Base-by-base conservation (phyloP, 2,797 vertebrate species). In the Acrocephalus scirpaceus region DNA sequence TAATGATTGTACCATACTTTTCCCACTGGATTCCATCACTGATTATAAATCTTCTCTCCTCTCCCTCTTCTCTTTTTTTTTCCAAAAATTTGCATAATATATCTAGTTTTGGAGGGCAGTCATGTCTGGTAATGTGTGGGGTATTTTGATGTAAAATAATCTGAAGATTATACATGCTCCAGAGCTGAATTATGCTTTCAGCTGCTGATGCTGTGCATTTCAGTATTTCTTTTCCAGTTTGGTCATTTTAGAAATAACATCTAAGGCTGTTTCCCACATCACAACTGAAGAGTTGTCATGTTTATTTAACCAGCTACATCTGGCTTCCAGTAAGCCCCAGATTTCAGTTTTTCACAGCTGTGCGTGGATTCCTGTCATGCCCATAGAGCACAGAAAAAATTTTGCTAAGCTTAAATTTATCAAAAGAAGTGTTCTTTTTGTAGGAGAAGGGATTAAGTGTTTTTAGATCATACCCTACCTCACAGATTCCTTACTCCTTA, bases 261-360 rank as follows among this genome's bases (percentile, higher is more conserved):
- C 61, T 92, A 75, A 94, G 74, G 29, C 57, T 86, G 29, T 92
- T 85, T 86, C 57, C 44, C 34, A 78, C 82, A 86, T 86, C 16
- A 88, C 53, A 79, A 25, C 74, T 71, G 42, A 86, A 57, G 51
- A 75, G 58, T 80, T 87, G 72, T 85, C 34, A 34, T 89, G 26
- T 95, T 95, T 95, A 50, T 90, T 95, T 95, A 95, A 89, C 45
- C 30, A 94, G 47, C 45, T 93, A 30, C 84, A 85, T 92, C 77
- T 94, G 88, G 71, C 42, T 96, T 92, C 61, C 69, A 93, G 67
- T 85, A 82, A 91, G 27, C 85, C 78, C 45, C 69, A 74, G 65
- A 61, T 74, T 89, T 87, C 54, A 64, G 16, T 76, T 92, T 90
- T 94, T 92, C 72, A 82, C 56, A 81, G 76, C 69, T 6, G 0